Evolutionary conservation across 2,113 vertebrate species (phyloP), one percentile per base, ranked within the genome.

Genomic region (Strix uralensis): DNA sequence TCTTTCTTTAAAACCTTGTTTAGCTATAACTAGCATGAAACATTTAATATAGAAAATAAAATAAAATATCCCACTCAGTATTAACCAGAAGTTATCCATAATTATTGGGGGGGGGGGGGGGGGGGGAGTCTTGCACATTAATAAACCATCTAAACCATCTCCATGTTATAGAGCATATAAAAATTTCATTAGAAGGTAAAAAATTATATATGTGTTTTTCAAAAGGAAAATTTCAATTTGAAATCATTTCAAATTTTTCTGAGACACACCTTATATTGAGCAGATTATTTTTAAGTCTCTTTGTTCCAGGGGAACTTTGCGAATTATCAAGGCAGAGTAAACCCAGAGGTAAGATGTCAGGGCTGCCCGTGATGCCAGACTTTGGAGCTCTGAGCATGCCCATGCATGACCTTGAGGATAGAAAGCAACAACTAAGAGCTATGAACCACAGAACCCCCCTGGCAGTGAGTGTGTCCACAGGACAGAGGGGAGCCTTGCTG

Each of bases 401-500:
- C 29, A 9, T 2, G 3, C 0, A 0, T 27, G 36, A 77, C 16
- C 26, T 7, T 27, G 26, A 0, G 1, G 16, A 9, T 15, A 27
- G n/a, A 70, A 36, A 42, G 29, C 57, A 38, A 20, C 18, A 2
- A 26, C 0, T 2, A 11, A 54, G 38, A 30, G 20, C 46, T 63
- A 12, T 0, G 0, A 27, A 40, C 2, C 0, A 26, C 25, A 54
- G 5, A 20, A 63, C 15, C 7, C 18, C 26, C 7, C 10, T 18
- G 47, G 63, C 38, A 27, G 16, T 6, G 22, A 36, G n/a, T 5
- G 12, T 29, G 27, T 14, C 55, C 23, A 5, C 13, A 9, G 27
- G 42, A 17, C 2, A 11, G 25, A 62, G n/a, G 30, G 46, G 22
- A 81, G 23, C n/a, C 49, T 82, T 29, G 12, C 19, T 2, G 4